These are phyloP conservation scores for Aphelinus atriplicis DNA, from an alignment of 1,140 invertebrate species.

Conservation along the genomic window DNA sequence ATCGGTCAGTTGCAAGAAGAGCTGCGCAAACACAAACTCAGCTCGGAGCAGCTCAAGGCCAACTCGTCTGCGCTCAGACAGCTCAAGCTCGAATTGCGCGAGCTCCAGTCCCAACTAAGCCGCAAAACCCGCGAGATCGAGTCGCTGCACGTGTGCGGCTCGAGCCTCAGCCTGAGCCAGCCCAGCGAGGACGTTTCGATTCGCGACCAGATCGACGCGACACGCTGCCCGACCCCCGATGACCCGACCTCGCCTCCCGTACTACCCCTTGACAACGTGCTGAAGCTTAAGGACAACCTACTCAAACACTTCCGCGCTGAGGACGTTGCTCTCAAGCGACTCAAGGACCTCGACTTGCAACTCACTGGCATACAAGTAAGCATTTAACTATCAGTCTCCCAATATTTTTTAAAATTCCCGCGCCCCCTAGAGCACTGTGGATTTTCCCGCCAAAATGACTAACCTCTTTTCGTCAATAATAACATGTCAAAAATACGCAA, in stretches of 20 bases:
- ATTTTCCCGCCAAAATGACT: too few species aligned
- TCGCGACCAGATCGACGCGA: conserved; percentile 69
- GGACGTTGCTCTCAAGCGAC: conserved; percentile 77
- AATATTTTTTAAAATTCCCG: too few species aligned
- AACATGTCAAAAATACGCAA: too few species aligned
- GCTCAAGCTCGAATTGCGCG: conserved; percentile 68
- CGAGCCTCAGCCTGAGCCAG: conserved; percentile 72
- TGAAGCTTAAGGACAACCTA: conserved; percentile 74
- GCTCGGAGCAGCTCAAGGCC: conserved; percentile 67
- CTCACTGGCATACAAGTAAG: conserved; percentile 52
- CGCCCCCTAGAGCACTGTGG: too few species aligned
- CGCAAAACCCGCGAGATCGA: conserved; percentile 77
- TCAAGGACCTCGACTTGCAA: conserved; percentile 81
- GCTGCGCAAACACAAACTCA: conserved; percentile 68
- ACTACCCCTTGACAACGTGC: conserved; percentile 68
- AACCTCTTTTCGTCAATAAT: too few species aligned
- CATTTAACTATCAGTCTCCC: too few species aligned
- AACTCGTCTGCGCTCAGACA: conserved; percentile 67
- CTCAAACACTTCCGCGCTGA: conserved; percentile 75
- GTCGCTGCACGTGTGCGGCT: conserved; percentile 70
- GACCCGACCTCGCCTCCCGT: conserved; percentile 58
- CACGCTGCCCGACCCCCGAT: conserved; percentile 60
- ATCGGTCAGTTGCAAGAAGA: conserved; percentile 68
- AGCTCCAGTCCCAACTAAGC: conserved; percentile 71
- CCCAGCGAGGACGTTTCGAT: conserved; percentile 83